Evolutionary conservation across 2,797 vertebrate species (phyloP).

Genomic region (Hypotaenidia okinawae): DNA sequence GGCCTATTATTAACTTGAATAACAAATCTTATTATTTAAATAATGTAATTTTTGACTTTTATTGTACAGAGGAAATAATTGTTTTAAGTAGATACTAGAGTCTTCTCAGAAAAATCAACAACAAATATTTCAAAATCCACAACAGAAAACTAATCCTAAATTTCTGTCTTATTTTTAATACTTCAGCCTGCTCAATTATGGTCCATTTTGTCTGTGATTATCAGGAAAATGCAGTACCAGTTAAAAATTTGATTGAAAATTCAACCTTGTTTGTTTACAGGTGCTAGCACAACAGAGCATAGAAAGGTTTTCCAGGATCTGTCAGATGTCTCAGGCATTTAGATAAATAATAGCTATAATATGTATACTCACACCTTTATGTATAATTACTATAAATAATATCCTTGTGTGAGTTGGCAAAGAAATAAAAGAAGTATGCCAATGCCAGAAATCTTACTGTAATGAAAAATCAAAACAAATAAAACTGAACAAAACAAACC

Average conservation of each 20-base stretch:
- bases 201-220: background rate
- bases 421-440: background rate
- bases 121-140: background rate
- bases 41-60: background rate
- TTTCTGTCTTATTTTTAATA: background rate
- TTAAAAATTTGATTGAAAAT: background rate
- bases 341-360: background rate
- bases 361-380: background rate
- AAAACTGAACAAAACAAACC: background rate
- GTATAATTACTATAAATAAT: background rate
- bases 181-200: background rate
- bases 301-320: background rate
- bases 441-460: background rate
- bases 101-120: background rate
- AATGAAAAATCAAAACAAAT: background rate
- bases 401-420: background rate
- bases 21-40: background rate
- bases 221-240: background rate
- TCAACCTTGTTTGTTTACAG: background rate
- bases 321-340: background rate
- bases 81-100: background rate
- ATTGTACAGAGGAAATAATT: background rate
- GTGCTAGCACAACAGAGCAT: background rate
- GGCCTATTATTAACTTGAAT: background rate
- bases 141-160: background rate